Evolutionary conservation across 2,888 invertebrate species (phyloP).

Genomic region (Tenodera sinensis): DNA sequence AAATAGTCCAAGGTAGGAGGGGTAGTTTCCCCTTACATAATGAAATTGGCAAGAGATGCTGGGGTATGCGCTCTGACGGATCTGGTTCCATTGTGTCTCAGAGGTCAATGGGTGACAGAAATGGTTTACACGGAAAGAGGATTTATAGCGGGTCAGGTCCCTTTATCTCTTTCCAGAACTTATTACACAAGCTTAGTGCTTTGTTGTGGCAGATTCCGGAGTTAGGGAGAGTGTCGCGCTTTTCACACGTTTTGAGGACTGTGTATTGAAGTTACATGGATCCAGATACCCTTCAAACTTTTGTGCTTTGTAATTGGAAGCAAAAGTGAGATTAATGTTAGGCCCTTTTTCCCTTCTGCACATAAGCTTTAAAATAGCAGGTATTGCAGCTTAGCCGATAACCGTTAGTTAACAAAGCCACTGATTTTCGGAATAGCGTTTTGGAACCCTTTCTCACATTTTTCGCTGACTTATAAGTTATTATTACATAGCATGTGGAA

Average conservation of each 20-base stretch:
- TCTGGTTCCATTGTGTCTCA: neutral
- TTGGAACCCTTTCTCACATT: too few species aligned
- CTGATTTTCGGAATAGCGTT: too few species aligned
- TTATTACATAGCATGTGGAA: too few species aligned
- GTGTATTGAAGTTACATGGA: neutral
- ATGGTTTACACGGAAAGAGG: slow-evolving; percentile 2
- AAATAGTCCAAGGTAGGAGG: neutral
- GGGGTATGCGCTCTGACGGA: neutral
- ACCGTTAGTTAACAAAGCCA: too few species aligned
- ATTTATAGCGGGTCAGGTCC: neutral
- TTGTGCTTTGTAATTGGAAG: neutral
- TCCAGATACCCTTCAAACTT: neutral
- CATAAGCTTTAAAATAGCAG: too few species aligned
- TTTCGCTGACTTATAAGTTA: too few species aligned
- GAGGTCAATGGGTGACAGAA: slow-evolving; percentile 8
- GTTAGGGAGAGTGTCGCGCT: neutral
- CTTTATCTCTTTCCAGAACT: neutral
- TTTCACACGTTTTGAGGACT: neutral
- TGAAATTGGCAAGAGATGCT: neutral
- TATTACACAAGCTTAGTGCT: slow-evolving; percentile 6
- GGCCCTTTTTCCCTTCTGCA: neutral
- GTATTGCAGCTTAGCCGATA: too few species aligned
- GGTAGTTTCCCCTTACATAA: neutral
- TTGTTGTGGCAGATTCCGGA: slow-evolving; percentile 11
- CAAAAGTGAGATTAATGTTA: neutral